Evolutionary conservation across 1,140 invertebrate species (phyloP), one percentile per base, ranked within the genome.

Genomic region (Hycleus phaleratus): DNA sequence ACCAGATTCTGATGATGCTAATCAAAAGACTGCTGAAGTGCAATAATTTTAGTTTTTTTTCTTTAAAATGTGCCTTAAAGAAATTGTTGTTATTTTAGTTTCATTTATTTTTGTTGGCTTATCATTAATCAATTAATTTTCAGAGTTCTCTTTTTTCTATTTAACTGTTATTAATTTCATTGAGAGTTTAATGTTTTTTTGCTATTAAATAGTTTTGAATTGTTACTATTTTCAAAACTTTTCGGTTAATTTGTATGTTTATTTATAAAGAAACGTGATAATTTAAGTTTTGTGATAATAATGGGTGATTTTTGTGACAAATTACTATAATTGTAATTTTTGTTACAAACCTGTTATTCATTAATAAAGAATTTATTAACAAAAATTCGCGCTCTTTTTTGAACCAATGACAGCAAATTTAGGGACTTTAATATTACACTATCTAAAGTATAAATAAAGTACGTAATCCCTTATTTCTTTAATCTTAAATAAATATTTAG

Each of bases 241-340:
- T 43, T 61, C 48, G 56, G 24, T 43, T 51, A 58, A 40, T 52
- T 48, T 61, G 10, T 49, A 40, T 38, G 42, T 50, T 61, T 61
- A 58, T 18, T 42, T 50, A 40, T 43, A 50, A 54, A 25, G 46
- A 49, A 61, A 59, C 63, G 63, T 64, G 63, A 64, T 64, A 64
- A 63, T 63, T 64, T 64, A 56, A 62, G 58, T 63, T 64, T 32
- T 32, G 53, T 62, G 55, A 61, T 63, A 44, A 61, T 61, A 61
- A 61, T 61, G 47, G 59, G 59, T 58, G 55, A 52, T 58, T 47
- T 39, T 49, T 53, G 45, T 64, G 58, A 45, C 49, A 61, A 58
- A 38, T 40, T 57, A 12, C 4, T 58, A 43, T 3, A 32, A 32
- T 2, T 32, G 32, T 32, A 40, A 58, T 57, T 25, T 57, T 50